These are phyloP conservation scores for Edolisoma coerulescens DNA, from an alignment of 2,113 vertebrate species.

Conservation along the genomic window DNA sequence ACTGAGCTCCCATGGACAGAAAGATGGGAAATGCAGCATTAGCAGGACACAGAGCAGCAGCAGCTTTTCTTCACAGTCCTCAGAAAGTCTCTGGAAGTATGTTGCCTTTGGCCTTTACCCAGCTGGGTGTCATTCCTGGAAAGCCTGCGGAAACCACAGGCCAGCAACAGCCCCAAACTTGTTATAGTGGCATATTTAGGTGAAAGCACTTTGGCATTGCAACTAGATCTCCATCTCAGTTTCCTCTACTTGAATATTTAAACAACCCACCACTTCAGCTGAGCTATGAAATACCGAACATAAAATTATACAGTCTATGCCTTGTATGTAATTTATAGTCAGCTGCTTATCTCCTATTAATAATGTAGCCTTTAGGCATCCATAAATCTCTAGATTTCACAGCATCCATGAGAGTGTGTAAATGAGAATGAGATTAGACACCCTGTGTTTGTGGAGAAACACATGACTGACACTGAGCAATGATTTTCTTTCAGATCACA, in stretches of 20 bases:
- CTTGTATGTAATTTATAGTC: neutral
- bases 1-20: neutral
- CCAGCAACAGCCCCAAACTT: conserved; percentile 1
- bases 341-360: conserved; percentile 31
- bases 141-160: conserved; percentile 26
- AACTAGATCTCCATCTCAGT: conserved; percentile 30
- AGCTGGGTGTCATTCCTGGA: conserved; percentile 40
- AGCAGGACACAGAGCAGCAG: neutral
- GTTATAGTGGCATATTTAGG: conserved; percentile 7
- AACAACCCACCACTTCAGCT: conserved; percentile 42
- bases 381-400: neutral
- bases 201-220: conserved; percentile 53
- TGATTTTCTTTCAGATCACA: conserved; percentile 33
- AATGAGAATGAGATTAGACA: neutral
- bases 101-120: neutral
- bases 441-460: conserved; percentile 18
- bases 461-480: conserved; percentile 23
- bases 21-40: neutral
- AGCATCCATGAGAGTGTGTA: neutral
- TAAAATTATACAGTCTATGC: conserved; percentile 26
- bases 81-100: neutral
- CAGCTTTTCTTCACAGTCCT: neutral
- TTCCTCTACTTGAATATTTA: conserved; percentile 53
- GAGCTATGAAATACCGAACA: conserved; percentile 37
- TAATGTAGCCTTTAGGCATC: neutral